Percentiles rank a stretch among this genome's conserved stretches.
Evolutionary conservation across 1,140 invertebrate genomes (phyloP).

Genomic region (Cecropterus lyciades): DNA sequence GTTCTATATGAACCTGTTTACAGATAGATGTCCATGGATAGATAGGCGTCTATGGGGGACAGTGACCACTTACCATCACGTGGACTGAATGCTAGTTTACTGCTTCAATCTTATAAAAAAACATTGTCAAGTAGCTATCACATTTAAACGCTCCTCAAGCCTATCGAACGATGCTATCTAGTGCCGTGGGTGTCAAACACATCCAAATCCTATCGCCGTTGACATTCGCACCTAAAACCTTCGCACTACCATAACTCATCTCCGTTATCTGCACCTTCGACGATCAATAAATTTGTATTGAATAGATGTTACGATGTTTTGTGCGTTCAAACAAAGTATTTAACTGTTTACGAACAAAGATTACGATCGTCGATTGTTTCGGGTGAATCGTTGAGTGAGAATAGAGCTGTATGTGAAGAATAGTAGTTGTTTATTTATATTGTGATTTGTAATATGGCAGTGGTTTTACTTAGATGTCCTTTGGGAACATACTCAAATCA

Average conservation of each 20-base stretch:
- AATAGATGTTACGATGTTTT: conserved; percentile 7
- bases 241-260: conserved; percentile 10
- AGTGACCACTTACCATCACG: too few relatives aligned
- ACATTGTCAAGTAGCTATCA: background rate
- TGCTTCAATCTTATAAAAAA: too few relatives aligned
- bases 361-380: conserved; percentile 1
- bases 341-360: background rate
- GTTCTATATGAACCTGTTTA: too few relatives aligned
- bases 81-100: too few relatives aligned
- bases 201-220: conserved; percentile 6
- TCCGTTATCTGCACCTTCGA: conserved; percentile 6
- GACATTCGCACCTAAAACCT: conserved; percentile 18
- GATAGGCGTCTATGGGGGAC: too few relatives aligned
- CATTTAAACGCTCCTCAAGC: background rate
- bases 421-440: background rate
- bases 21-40: too few relatives aligned
- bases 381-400: background rate
- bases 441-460: too few relatives aligned
- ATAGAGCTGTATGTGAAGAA: background rate
- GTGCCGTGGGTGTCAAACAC: conserved; percentile 7
- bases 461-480: too few relatives aligned
- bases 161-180: conserved; percentile 5
- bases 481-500: too few relatives aligned
- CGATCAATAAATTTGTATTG: conserved; percentile 14
- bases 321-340: conserved; percentile 3